phyloP scores from a whole-genome alignment of 2,113 vertebrate genomes.

The Scartelaos histophorus region DNA sequence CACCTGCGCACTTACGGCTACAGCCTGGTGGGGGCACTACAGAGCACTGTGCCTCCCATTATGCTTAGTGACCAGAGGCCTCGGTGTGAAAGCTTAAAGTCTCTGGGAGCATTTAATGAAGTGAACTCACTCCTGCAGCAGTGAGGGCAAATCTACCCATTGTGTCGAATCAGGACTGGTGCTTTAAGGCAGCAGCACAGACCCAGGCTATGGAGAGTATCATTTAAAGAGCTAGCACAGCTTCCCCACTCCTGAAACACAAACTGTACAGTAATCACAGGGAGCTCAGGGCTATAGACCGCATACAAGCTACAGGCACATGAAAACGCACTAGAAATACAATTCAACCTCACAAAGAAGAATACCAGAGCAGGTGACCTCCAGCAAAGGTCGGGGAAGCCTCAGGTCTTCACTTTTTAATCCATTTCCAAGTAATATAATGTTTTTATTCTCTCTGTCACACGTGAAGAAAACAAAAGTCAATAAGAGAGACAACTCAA shows the following conservation, averaged over 20 bases:
- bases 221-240: constrained; percentile 19
- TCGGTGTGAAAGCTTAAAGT: constrained; percentile 51
- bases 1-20: constrained; percentile 57
- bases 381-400: neutral
- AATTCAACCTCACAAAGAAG: neutral
- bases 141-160: constrained; percentile 49
- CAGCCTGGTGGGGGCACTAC: constrained; percentile 37
- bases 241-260: constrained; percentile 13
- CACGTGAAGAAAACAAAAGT: neutral
- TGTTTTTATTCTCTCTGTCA: neutral
- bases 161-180: constrained; percentile 43
- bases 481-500: neutral
- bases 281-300: constrained; percentile 4
- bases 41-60: constrained; percentile 44
- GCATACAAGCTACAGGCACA: constrained; percentile 49
- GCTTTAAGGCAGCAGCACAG: constrained; percentile 39
- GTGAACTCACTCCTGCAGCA: constrained; percentile 45
- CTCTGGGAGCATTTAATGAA: constrained; percentile 59
- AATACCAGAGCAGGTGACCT: constrained; percentile 43
- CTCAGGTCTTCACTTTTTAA: neutral
- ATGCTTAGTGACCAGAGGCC: constrained; percentile 57
- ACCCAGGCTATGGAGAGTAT: constrained; percentile 25
- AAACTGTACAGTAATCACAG: constrained; percentile 12
- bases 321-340: constrained; percentile 41
- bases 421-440: no score